Evolutionary conservation across 2,113 vertebrate species (phyloP).

Genomic region (Proterorhinus semilunaris): DNA sequence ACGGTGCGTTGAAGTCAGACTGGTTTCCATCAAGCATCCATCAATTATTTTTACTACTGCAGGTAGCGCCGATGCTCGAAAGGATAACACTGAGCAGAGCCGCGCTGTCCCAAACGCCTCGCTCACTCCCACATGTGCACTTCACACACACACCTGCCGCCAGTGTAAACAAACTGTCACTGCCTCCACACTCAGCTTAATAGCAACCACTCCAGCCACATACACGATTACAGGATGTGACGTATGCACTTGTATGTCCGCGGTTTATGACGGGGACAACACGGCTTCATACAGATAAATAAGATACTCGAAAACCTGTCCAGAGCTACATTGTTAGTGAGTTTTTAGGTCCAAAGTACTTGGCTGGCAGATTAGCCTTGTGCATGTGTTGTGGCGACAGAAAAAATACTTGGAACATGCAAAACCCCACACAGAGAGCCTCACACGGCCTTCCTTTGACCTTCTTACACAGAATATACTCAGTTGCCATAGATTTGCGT

Average conservation of each 20-base stretch:
- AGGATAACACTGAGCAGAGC: constrained; percentile 67
- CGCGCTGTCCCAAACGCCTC: constrained; percentile 31
- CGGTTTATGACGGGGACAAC: background rate
- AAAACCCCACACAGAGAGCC: too few species aligned
- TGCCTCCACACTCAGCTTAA: constrained; percentile 25
- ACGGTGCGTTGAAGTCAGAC: constrained; percentile 31
- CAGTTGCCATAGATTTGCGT: constrained; percentile 53
- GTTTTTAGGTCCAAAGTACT: too few species aligned
- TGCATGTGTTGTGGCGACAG: too few species aligned
- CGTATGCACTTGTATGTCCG: constrained; percentile 17
- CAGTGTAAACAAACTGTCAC: constrained; percentile 56
- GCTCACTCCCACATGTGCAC: constrained; percentile 50
- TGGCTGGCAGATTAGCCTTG: too few species aligned
- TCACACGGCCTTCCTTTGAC: too few species aligned
- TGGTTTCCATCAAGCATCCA: constrained; percentile 64
- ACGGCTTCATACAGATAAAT: too few species aligned
- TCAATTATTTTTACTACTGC: constrained; percentile 57
- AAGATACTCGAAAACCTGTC: too few species aligned
- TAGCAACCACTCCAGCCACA: constrained; percentile 35
- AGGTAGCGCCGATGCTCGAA: constrained; percentile 59
- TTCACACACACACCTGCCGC: constrained; percentile 55
- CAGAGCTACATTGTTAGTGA: too few species aligned
- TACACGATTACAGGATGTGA: constrained; percentile 50
- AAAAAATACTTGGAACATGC: too few species aligned
- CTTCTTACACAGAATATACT: too few species aligned